phyloP scores from a whole-genome alignment of 2,113 vertebrate genomes.

The Oxygymnocypris stewartii region DNA sequence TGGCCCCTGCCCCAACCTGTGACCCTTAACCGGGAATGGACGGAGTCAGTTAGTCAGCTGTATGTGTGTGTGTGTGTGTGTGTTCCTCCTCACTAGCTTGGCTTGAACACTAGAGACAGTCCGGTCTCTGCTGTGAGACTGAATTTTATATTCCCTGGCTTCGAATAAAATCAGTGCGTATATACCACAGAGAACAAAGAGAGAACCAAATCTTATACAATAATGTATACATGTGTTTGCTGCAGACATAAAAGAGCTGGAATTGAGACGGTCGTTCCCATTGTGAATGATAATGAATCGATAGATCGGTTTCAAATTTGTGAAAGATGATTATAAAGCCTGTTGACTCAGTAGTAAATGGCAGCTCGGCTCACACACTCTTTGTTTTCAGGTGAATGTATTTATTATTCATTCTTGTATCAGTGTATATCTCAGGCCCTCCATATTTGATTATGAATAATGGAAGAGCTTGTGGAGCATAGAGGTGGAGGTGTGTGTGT shows the following conservation, averaged over 20 bases:
- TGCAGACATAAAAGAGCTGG: background rate
- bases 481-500: conserved; percentile 70
- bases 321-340: conserved; percentile 29
- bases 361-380: conserved; percentile 48
- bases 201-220: background rate
- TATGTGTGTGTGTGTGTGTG: conserved; percentile 16
- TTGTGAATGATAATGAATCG: conserved; percentile 26
- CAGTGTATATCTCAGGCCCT: conserved; percentile 64
- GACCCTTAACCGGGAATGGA: conserved; percentile 62
- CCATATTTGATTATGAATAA: conserved; percentile 81
- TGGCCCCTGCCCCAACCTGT: conserved; percentile 54
- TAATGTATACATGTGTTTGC: conserved; percentile 8
- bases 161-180: conserved; percentile 12
- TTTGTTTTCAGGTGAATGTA: conserved; percentile 78
- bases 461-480: conserved; percentile 77
- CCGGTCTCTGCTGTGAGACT: background rate
- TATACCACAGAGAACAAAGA: conserved; percentile 12
- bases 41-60: conserved; percentile 52
- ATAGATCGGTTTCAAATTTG: conserved; percentile 23
- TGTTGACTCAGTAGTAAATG: conserved; percentile 44
- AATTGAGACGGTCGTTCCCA: background rate
- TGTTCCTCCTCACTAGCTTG: conserved; percentile 8
- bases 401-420: conserved; percentile 81
- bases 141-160: conserved; percentile 15
- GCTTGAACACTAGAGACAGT: background rate